Evolutionary conservation across 2,888 invertebrate species (phyloP).

Genomic region (Oxytorus armatus): DNA sequence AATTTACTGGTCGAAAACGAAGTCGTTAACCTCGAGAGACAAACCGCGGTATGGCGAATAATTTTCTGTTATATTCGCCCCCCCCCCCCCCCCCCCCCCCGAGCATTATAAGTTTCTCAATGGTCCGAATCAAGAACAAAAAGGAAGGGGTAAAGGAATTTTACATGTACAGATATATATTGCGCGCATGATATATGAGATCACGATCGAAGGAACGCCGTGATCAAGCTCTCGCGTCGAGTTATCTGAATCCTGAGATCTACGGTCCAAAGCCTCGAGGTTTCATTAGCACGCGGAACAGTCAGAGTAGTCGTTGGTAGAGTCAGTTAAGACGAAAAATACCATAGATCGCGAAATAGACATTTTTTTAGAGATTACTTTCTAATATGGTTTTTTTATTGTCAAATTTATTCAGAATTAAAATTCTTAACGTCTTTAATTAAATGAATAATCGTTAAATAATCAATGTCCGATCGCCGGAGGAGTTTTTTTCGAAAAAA

Average conservation of each 20-base stretch:
- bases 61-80: slow-evolving; percentile 11
- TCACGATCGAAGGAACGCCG: slow-evolving; percentile 34
- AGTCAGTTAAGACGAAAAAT: slow-evolving; percentile 14
- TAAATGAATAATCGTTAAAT: background rate
- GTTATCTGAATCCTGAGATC: slow-evolving; percentile 45
- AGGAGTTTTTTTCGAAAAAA: slow-evolving; percentile 10
- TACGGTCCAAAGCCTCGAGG: slow-evolving; percentile 38
- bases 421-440: too few relatives aligned
- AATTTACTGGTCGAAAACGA: background rate
- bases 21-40: slow-evolving; percentile 18
- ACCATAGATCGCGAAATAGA: slow-evolving; percentile 13
- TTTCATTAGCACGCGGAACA: slow-evolving; percentile 47
- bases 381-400: too few relatives aligned
- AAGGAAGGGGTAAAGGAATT: background rate
- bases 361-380: too few relatives aligned
- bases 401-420: too few relatives aligned
- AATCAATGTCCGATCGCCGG: background rate
- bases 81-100: too few relatives aligned
- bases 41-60: background rate
- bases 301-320: background rate
- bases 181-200: slow-evolving; percentile 20
- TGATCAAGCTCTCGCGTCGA: slow-evolving; percentile 34
- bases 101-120: slow-evolving; percentile 20
- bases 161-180: background rate
- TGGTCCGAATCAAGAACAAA: slow-evolving; percentile 5